phyloP scores from a whole-genome alignment of 2,888 invertebrate genomes.

The Azorinus chamasolen region DNA sequence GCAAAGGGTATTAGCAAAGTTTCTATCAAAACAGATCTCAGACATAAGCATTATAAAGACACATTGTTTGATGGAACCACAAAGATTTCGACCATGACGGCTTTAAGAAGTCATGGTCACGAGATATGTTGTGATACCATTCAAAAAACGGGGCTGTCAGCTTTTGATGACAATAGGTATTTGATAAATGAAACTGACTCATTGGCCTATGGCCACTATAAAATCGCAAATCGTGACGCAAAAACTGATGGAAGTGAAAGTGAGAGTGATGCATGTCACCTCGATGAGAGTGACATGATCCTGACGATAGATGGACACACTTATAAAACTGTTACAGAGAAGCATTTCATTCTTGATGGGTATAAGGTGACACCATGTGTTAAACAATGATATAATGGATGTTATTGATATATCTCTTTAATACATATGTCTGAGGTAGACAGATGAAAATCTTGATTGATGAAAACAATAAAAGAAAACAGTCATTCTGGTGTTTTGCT shows the following conservation, averaged over 20 bases:
- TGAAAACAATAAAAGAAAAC: no score
- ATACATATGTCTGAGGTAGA: no score
- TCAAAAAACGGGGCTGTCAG: constrained; percentile 48
- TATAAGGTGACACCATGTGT: constrained; percentile 28
- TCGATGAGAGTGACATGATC: not conserved
- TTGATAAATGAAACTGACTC: constrained; percentile 42
- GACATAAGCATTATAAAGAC: constrained; percentile 50
- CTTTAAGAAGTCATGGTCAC: constrained; percentile 47
- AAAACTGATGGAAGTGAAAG: no score
- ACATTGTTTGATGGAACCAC: constrained; percentile 40
- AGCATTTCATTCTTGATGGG: constrained; percentile 6
- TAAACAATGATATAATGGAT: not conserved
- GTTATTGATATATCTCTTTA: no score
- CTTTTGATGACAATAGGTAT: constrained; percentile 63
- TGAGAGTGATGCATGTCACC: not conserved
- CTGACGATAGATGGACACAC: not conserved
- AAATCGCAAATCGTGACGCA: constrained; percentile 13
- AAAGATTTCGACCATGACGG: constrained; percentile 40
- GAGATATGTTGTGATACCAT: constrained; percentile 46
- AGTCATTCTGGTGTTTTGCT: no score
- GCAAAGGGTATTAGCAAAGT: constrained; percentile 57
- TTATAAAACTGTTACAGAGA: constrained; percentile 1
- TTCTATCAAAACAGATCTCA: constrained; percentile 55
- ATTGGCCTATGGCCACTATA: constrained; percentile 56
- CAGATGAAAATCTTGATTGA: no score